Evolutionary conservation across 1,140 invertebrate genomes (phyloP).

Genomic region (Meloidogyne floridensis): DNA sequence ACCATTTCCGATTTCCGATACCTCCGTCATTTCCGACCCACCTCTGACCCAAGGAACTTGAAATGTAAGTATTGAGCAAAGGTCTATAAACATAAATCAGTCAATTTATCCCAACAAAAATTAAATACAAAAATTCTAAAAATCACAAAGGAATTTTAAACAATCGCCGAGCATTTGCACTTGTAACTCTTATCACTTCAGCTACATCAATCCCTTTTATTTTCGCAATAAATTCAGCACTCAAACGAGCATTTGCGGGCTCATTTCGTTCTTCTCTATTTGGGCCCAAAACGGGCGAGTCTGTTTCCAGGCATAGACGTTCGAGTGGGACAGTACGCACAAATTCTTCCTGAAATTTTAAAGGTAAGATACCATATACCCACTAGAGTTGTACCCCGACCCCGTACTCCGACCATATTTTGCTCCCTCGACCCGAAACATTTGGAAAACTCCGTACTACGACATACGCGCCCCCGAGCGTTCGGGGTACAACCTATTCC

Average conservation of each 20-base stretch:
- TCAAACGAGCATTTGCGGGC: constrained; percentile 66
- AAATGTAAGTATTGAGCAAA: no score
- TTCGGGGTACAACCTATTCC: no score
- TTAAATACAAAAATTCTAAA: not conserved
- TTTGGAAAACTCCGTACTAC: no score
- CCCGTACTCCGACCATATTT: no score
- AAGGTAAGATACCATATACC: no score
- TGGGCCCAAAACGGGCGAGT: constrained; percentile 53
- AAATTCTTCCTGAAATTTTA: constrained; percentile 10
- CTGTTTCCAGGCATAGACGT: constrained; percentile 52
- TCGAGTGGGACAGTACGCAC: constrained; percentile 41
- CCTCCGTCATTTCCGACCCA: no score
- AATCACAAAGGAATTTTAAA: constrained; percentile 11
- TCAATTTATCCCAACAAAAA: not conserved
- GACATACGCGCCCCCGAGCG: no score
- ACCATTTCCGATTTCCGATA: no score
- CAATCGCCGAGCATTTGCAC: constrained; percentile 61
- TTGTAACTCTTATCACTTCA: constrained; percentile 64
- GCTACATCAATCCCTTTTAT: constrained; percentile 56
- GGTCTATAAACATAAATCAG: no score
- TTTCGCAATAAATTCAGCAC: constrained; percentile 67
- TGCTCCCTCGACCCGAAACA: no score
- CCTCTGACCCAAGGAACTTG: no score
- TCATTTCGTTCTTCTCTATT: constrained; percentile 63
- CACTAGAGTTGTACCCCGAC: no score